Percentiles rank a stretch among this genome's conserved stretches.
phyloP scores from a whole-genome alignment of 2,113 vertebrate genomes.

The Scytalopus superciliaris region DNA sequence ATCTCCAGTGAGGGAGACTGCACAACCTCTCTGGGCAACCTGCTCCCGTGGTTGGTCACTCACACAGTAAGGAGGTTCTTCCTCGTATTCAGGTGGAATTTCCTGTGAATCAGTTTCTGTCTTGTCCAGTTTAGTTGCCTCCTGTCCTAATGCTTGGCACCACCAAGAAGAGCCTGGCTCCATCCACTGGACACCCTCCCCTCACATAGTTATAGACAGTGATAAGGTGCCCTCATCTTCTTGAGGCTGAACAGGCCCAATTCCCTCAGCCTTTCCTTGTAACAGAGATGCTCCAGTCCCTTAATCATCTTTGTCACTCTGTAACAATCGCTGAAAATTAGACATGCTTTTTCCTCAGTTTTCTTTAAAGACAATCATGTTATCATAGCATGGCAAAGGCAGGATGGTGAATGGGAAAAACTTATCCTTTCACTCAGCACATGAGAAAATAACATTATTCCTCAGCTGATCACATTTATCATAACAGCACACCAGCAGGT shows the following conservation, averaged over 20 bases:
- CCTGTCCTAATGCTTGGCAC: neutral
- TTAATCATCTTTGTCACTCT: neutral
- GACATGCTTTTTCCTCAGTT: neutral
- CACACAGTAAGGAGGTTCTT: neutral
- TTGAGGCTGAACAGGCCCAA: neutral
- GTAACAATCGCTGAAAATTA: neutral
- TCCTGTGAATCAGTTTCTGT: neutral
- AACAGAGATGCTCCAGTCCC: neutral
- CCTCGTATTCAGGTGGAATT: neutral
- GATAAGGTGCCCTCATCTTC: neutral
- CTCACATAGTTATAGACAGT: neutral
- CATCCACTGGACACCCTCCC: neutral
- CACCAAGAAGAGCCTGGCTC: neutral
- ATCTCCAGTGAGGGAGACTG: neutral
- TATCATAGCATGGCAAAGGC: neutral
- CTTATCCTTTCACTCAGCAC: neutral
- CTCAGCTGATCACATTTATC: neutral
- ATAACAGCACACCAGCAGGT: neutral
- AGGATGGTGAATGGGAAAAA: neutral
- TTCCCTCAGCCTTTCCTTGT: rapidly evolving
- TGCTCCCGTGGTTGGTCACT: neutral
- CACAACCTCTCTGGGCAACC: neutral
- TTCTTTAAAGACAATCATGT: neutral
- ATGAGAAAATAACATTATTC: neutral
- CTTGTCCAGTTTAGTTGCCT: neutral